phyloP scores from a whole-genome alignment of 2,888 invertebrate species.

The Trichogramma dendrolimi region DNA sequence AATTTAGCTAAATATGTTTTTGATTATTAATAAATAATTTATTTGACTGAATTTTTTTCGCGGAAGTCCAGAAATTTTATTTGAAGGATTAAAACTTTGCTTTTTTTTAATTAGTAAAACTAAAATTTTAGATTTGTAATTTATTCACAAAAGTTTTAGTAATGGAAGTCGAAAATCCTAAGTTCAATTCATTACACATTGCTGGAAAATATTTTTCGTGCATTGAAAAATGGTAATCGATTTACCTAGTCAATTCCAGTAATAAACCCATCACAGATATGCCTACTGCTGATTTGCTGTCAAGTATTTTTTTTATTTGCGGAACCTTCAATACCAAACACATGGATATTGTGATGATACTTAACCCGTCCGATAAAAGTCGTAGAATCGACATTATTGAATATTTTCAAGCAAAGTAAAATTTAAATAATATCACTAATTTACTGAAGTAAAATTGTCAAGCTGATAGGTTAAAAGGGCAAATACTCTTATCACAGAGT shows the following conservation, averaged over 20 bases:
- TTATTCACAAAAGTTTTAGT: conserved; percentile 1
- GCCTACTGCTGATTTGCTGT: conserved; percentile 66
- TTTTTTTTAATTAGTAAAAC: no score
- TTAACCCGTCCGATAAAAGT: conserved; percentile 58
- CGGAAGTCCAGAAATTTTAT: no score
- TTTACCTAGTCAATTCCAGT: conserved; percentile 69
- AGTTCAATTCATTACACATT: background rate
- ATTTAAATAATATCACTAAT: no score
- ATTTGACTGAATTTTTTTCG: no score
- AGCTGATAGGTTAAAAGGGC: no score
- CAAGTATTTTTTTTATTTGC: conserved; percentile 68
- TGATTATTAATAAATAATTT: no score
- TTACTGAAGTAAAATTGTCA: no score
- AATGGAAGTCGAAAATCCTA: background rate
- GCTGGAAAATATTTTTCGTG: background rate
- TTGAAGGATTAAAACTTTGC: no score
- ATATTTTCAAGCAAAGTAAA: background rate
- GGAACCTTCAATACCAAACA: conserved; percentile 78
- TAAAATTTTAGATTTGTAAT: background rate
- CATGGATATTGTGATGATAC: conserved; percentile 71
- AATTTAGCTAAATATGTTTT: no score
- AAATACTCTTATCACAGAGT: no score
- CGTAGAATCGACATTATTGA: conserved; percentile 34
- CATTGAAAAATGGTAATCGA: conserved; percentile 13
- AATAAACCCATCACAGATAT: conserved; percentile 64